Evolutionary conservation across 2,797 vertebrate species (phyloP).

Genomic region (Prionace glauca): DNA sequence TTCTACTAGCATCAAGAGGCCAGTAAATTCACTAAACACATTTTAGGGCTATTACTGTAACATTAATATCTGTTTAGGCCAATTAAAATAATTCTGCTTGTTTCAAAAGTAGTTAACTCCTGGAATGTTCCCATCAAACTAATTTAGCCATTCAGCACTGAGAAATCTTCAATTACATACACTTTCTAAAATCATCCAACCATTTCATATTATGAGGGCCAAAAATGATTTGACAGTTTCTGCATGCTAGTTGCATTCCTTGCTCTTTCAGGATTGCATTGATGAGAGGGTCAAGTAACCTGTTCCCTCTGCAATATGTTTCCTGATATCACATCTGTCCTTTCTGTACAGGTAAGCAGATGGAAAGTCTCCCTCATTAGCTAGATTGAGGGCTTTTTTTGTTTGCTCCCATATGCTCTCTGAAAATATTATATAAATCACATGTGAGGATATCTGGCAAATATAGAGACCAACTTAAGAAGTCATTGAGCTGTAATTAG

Average conservation of each 20-base stretch:
- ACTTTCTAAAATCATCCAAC: neutral
- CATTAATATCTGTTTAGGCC: neutral
- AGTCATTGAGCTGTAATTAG: neutral
- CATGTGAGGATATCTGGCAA: neutral
- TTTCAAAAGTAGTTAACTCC: neutral
- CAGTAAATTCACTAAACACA: neutral
- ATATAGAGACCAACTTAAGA: neutral
- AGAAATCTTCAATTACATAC: neutral
- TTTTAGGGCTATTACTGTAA: neutral
- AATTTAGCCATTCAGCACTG: neutral
- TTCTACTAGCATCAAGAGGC: neutral
- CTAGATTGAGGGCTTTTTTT: neutral
- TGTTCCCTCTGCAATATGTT: conserved; percentile 6
- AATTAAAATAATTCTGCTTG: neutral
- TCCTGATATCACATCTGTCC: neutral
- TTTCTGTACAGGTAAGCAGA: conserved; percentile 16
- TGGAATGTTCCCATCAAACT: neutral
- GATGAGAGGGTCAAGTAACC: neutral
- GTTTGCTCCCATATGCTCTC: conserved; percentile 14
- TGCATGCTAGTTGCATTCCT: neutral
- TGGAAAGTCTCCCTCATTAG: conserved; percentile 8
- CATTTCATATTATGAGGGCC: neutral
- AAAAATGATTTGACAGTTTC: neutral
- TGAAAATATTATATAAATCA: conserved; percentile 17
- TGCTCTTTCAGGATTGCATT: neutral